phyloP scores from a whole-genome alignment of 2,113 vertebrate species.

The Colossoma macropomum region DNA sequence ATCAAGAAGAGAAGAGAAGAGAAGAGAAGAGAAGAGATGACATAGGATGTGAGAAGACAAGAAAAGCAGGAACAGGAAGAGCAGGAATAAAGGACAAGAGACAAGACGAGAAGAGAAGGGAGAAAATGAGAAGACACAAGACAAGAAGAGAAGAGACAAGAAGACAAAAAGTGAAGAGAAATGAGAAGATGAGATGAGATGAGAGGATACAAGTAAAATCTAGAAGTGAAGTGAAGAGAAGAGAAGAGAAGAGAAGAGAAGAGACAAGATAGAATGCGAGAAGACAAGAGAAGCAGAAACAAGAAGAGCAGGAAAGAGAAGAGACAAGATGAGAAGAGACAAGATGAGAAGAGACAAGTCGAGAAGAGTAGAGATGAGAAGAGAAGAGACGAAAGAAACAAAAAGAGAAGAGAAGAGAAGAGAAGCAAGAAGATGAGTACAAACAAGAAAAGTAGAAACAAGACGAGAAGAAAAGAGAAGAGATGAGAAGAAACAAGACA shows the following conservation, averaged over 20 bases:
- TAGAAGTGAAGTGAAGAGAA: no score
- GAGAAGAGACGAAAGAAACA: neutral
- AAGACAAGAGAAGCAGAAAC: neutral
- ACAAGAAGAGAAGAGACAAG: neutral
- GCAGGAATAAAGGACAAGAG: no score
- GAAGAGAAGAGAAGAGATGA: neutral
- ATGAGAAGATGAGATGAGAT: neutral
- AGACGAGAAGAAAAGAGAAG: neutral
- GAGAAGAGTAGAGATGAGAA: slow-evolving; percentile 12
- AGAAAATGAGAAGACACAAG: neutral
- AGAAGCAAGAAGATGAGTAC: neutral
- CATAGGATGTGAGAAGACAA: no score
- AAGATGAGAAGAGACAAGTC: neutral
- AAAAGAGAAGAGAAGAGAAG: neutral
- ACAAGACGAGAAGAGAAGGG: no score
- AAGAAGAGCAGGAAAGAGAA: neutral
- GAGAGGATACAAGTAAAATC: neutral
- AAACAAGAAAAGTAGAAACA: no score
- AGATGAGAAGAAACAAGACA: neutral
- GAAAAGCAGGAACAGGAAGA: no score
- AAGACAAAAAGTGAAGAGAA: no score
- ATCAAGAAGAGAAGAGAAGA: no score
- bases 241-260: neutral
- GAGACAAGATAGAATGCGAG: neutral
- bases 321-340: no score